Conservation (phyloP, 2,888 invertebrate species). For the Nebria salina region DNA sequence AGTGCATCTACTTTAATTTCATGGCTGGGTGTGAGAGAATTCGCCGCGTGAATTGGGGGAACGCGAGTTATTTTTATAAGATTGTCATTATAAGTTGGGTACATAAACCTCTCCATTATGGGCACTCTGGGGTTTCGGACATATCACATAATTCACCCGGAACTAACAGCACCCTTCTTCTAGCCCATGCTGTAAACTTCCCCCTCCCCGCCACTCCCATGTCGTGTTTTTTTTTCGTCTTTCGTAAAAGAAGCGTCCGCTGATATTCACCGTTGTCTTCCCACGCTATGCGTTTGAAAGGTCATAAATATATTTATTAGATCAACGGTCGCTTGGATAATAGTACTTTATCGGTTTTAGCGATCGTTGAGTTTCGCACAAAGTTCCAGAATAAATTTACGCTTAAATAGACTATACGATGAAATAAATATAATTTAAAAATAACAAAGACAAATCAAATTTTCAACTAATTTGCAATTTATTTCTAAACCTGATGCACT, state of each 20-base stretch:
- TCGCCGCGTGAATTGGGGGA: not conserved
- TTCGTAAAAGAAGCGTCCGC: not conserved
- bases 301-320: conserved; percentile 46
- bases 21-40: not conserved
- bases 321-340: conserved; percentile 22
- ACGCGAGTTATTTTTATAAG: conserved; percentile 42
- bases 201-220: not conserved
- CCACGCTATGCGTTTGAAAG: conserved; percentile 34
- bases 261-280: not conserved
- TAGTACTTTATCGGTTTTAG: conserved; percentile 5
- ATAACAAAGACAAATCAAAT: too few species aligned
- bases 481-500: not conserved
- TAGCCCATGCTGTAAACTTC: not conserved
- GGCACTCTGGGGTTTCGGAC: conserved; percentile 30
- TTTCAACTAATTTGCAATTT: too few species aligned
- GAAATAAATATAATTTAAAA: too few species aligned
- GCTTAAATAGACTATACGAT: not conserved
- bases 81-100: conserved; percentile 46
- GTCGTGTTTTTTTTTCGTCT: conserved; percentile 5
- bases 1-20: not conserved
- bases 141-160: conserved; percentile 18
- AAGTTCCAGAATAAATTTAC: not conserved
- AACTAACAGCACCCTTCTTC: not conserved
- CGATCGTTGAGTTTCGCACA: not conserved
- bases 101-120: conserved; percentile 40